A percentile compares a stretch with the other conserved stretches of the same genome.
Conservation (phyloP, 2,113 vertebrate species). For the Silurus glanis region DNA sequence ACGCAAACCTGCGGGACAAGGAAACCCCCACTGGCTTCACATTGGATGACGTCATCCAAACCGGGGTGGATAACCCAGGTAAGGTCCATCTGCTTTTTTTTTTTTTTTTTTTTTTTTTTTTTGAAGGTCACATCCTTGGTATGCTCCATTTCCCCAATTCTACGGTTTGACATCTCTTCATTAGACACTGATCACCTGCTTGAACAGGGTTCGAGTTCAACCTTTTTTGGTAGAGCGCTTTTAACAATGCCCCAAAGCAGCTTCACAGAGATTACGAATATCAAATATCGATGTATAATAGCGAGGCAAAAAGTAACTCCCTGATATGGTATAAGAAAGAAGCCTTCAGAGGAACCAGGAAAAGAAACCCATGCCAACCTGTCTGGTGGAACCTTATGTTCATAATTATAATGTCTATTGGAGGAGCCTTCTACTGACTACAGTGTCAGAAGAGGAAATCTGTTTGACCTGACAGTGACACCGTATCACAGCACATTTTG, state of each 20-base stretch:
- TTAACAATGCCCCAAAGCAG: too few species aligned
- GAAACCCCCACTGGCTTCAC: slow-evolving; percentile 87
- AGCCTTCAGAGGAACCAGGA: too few species aligned
- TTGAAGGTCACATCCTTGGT: background rate
- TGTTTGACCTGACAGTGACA: background rate
- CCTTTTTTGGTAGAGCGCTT: too few species aligned
- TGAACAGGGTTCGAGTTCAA: too few species aligned
- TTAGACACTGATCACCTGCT: too few species aligned
- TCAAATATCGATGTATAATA: too few species aligned
- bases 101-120: background rate
- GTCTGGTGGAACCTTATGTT: too few species aligned
- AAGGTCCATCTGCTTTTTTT: slow-evolving; percentile 39
- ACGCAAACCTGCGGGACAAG: slow-evolving; percentile 80
- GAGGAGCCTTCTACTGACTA: background rate
- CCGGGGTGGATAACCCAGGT: slow-evolving; percentile 94
- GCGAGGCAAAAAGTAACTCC: too few species aligned
- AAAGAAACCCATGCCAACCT: too few species aligned
- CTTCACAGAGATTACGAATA: too few species aligned
- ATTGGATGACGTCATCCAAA: slow-evolving; percentile 89
- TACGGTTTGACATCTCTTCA: background rate
- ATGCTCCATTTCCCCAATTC: background rate
- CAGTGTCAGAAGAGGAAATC: background rate
- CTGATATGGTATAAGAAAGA: too few species aligned
- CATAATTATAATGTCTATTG: background rate
- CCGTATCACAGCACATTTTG: background rate